These are phyloP conservation scores for Condylostylus longicornis DNA, from an alignment of 1,140 invertebrate species.

Conservation along the genomic window DNA sequence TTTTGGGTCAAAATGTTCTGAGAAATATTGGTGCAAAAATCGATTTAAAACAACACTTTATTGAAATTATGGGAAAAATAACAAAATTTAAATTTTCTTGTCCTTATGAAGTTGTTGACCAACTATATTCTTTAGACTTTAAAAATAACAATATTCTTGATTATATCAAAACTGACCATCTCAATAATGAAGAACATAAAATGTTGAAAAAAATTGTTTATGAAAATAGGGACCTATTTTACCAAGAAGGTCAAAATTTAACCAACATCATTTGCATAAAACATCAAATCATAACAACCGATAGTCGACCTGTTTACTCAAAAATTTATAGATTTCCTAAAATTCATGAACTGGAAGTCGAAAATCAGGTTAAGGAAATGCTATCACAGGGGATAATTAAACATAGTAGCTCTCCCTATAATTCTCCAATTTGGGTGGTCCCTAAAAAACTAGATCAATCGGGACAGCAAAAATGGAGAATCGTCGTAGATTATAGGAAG, in stretches of 20 bases:
- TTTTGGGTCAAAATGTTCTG: no score
- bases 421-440: conserved; percentile 28
- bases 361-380: conserved; percentile 17
- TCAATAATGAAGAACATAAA: conserved; percentile 1
- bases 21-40: no score
- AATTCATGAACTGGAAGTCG: conserved; percentile 27
- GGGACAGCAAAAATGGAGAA: conserved; percentile 26
- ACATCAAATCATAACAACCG: conserved; percentile 18
- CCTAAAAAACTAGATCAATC: conserved; percentile 29
- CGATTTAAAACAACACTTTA: no score
- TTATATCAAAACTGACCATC: no score
- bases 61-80: no score
- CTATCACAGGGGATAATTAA: conserved; percentile 29
- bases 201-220: neutral
- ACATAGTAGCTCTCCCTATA: conserved; percentile 21
- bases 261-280: conserved; percentile 2
- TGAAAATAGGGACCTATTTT: conserved; percentile 1
- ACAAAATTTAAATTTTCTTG: no score
- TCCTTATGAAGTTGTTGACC: no score
- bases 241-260: conserved; percentile 5
- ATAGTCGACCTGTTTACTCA: conserved; percentile 12
- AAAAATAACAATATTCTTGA: no score
- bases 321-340: conserved; percentile 27
- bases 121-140: no score
- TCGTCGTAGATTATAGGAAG: conserved; percentile 30